Evolutionary conservation across 2,888 invertebrate genomes (phyloP).

Genomic region (Drosophila cognata): DNA sequence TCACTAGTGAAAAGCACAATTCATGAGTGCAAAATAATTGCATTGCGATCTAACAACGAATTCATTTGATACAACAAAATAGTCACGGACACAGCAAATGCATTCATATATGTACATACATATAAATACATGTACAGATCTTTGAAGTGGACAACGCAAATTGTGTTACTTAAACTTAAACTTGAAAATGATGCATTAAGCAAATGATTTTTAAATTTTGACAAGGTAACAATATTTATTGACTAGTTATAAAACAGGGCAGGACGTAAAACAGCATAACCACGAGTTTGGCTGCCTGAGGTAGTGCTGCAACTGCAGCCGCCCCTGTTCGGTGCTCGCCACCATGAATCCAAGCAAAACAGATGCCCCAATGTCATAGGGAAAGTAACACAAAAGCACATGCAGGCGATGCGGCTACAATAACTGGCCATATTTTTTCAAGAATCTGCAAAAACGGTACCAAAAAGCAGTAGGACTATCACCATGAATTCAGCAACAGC

Average conservation of each 20-base stretch:
- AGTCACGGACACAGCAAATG: background rate
- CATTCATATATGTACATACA: background rate
- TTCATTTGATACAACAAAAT: slow-evolving; percentile 13
- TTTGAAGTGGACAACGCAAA: background rate
- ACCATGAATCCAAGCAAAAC: slow-evolving; percentile 1
- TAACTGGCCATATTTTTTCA: slow-evolving; percentile 52
- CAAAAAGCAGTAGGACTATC: slow-evolving; percentile 11
- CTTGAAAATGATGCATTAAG: background rate
- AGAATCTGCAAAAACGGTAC: slow-evolving; percentile 46
- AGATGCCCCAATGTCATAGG: slow-evolving; percentile 8
- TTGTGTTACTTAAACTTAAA: background rate
- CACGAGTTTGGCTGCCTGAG: slow-evolving; percentile 15
- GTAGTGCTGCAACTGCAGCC: slow-evolving; percentile 1
- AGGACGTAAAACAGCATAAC: background rate
- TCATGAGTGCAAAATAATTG: slow-evolving; percentile 51
- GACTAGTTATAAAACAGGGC: background rate
- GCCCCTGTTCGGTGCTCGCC: background rate
- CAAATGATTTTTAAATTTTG: background rate
- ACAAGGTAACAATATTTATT: background rate
- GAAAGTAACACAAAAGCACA: slow-evolving; percentile 4
- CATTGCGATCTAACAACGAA: slow-evolving; percentile 44
- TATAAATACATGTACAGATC: background rate
- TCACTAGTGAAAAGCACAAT: slow-evolving; percentile 66
- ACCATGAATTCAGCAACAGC: background rate
- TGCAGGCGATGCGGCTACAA: slow-evolving; percentile 36